These are phyloP conservation scores for Litocranius walleri DNA, from an alignment of 2,113 vertebrate genomes.

Conservation along the genomic window DNA sequence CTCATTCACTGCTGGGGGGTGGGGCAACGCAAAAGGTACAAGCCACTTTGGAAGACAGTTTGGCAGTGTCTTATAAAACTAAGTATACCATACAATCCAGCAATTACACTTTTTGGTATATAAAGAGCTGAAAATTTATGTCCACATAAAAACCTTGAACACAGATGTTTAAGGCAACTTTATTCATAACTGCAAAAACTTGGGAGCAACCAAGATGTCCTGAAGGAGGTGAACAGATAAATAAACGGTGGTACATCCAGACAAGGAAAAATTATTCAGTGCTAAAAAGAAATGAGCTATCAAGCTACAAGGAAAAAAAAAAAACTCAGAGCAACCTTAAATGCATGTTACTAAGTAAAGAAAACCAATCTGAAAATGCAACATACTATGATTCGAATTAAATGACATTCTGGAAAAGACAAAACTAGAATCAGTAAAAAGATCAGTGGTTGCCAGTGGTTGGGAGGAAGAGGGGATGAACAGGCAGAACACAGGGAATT, in stretches of 20 bases:
- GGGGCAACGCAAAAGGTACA: neutral
- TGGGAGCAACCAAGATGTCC: neutral
- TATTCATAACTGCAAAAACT: neutral
- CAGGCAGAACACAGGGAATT: neutral
- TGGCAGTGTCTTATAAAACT: neutral
- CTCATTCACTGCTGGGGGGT: neutral
- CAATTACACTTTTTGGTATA: neutral
- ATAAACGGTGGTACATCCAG: neutral
- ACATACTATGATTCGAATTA: neutral
- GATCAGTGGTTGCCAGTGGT: neutral
- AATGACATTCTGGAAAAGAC: neutral
- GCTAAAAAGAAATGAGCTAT: neutral
- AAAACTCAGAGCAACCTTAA: neutral
- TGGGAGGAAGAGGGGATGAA: neutral
- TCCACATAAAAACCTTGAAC: neutral
- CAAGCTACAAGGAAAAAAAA: neutral
- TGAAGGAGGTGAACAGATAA: neutral
- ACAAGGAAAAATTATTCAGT: neutral
- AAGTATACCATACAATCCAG: neutral
- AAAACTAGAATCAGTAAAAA: neutral
- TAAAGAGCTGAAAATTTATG: neutral
- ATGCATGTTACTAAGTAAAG: neutral
- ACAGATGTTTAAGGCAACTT: neutral
- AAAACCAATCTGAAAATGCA: neutral
- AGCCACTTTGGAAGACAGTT: neutral